Base-by-base conservation (phyloP, 2,797 vertebrate species). In the Austrolebias charrua region DNA sequence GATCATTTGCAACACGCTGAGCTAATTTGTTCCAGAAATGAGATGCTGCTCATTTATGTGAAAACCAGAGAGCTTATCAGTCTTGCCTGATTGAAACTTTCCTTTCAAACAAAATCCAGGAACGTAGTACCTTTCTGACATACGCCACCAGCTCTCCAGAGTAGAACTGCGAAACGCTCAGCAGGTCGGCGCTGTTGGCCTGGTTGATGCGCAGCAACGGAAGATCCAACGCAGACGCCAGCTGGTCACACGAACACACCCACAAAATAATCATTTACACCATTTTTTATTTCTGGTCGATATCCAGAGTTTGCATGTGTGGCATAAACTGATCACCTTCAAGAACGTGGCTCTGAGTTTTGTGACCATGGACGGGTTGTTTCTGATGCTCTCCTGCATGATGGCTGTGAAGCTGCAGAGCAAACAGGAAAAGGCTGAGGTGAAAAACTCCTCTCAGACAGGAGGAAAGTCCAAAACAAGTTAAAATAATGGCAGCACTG, bases 141-240 rank as follows among this genome's bases (percentile, higher is more conserved):
- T 99, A 99, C 45, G 96, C 95, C 72, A 99, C 98, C 87, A 99
- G 48, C 85, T 99, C 97, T 3, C 98, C 97, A 0, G 98, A 99
- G 73, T 99, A 99, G 81, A 98, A 99, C 83, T 99, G 98, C 0
- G 98, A 99, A 5, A 99, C 98, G 0, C 98, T 99, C 82, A 99
- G 93, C 44, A 99, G 94, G 79, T 99, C 98, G 0, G 96, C 95
- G 55, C 97, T 99, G 84, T 99, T 98, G 5, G 96, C 98, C 88
- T 99, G 98, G 83, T 99, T 99, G 86, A 99, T 99, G 0, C 97
- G 95, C 62, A 99, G 94, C 82, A 99, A 89, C 0, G 98, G 98
- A 73, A 99, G 94, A 82, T 99, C 98, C 79, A 99, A 90, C 0
- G 97, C 98, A 75, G 98, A 99, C 9, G 96, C 98, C 78, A 99